Evolutionary conservation across 2,888 invertebrate genomes (phyloP).

Genomic region (Campoplex capitator): DNA sequence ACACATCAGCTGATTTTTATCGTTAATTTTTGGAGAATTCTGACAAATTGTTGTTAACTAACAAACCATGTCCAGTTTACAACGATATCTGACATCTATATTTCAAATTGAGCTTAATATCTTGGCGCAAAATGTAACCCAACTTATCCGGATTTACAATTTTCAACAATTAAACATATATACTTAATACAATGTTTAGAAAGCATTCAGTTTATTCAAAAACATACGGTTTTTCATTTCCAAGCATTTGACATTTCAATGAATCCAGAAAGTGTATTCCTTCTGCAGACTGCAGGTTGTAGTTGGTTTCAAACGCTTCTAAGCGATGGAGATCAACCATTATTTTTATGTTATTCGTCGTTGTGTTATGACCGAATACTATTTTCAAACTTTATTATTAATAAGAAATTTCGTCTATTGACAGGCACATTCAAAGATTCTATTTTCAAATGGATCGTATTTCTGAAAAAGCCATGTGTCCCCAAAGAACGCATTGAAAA

Average conservation of each 20-base stretch:
- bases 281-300: neutral
- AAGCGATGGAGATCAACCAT: neutral
- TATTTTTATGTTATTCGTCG: neutral
- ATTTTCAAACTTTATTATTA: neutral
- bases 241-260: neutral
- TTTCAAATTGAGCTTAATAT: neutral
- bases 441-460: neutral
- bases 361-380: neutral
- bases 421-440: neutral
- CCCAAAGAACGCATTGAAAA: neutral
- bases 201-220: neutral
- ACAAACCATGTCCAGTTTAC: neutral
- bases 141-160: neutral
- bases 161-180: neutral
- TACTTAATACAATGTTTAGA: neutral
- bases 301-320: neutral
- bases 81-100: neutral
- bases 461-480: neutral
- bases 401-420: neutral
- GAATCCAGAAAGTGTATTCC: neutral
- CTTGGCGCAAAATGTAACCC: neutral
- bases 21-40: neutral
- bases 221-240: neutral
- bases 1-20: neutral
- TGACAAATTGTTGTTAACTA: neutral